A percentile compares a stretch with the other conserved stretches of the same genome.
phyloP scores from a whole-genome alignment of 2,797 vertebrate genomes.

The Mustela erminea region DNA sequence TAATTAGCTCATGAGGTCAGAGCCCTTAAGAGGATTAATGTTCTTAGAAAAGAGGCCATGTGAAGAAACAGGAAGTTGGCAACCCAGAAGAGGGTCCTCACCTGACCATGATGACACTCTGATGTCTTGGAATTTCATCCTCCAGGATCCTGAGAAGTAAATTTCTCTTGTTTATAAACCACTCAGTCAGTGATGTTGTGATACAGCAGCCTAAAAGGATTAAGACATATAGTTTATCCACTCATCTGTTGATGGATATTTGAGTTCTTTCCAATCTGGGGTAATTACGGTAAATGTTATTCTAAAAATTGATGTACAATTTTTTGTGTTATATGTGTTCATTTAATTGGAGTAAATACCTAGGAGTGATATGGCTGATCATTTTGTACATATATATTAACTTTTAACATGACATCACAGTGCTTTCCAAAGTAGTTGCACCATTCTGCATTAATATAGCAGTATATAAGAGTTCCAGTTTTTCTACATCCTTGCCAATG shows the following conservation, averaged over 20 bases:
- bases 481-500: neutral
- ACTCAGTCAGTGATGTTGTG: neutral
- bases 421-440: neutral
- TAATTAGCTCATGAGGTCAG: neutral
- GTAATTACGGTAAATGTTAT: neutral
- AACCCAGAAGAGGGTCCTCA: neutral
- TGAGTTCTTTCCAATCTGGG: neutral
- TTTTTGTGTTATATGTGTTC: neutral
- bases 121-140: neutral
- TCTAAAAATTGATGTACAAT: neutral
- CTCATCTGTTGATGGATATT: neutral
- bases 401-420: neutral
- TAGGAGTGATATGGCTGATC: neutral
- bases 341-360: neutral
- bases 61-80: neutral
- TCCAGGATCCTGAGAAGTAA: neutral
- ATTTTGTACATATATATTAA: neutral
- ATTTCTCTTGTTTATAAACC: neutral
- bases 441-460: neutral
- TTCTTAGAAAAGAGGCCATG: neutral
- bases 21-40: neutral
- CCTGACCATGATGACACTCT: neutral
- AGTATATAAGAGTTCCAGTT: neutral
- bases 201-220: neutral
- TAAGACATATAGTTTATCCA: neutral